Evolutionary conservation across 2,888 invertebrate species (phyloP), one percentile per base, ranked within the genome.

Genomic region (Caenorhabditis sp.): DNA sequence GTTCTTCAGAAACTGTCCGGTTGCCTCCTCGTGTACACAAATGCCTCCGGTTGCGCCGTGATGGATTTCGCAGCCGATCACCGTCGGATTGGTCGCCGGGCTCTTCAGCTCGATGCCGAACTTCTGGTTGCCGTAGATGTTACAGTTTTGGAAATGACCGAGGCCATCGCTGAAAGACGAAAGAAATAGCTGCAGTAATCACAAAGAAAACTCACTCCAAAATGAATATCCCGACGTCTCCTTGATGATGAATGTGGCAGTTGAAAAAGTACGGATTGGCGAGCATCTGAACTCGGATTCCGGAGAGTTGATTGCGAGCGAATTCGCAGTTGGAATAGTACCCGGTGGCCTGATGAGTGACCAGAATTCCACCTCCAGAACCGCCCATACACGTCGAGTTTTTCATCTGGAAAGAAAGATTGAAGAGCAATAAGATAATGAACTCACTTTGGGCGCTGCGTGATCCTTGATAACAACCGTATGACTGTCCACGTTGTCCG

Each of bases 91-190:
- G 2, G 98, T 37, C 13, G 27, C 98, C 58, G 96, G 96, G 30
- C 96, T 96, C 90, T 98, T 98, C 62, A 98, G 97, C 66, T 99
- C 98, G 91, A 99, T 98, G 37, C 98, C 98, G 80, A 97, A 97
- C 89, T 98, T 98, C 88, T 97, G 93, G 91, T 99, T 99, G 90
- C 96, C 95, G 91, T 98, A 98, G 86, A 99, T 99, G 90, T 99
- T 96, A 90, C 98, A 98, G 70, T 94, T 94, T 91, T 99, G 97
- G 90, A 99, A 99, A 90, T 96, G 99, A 43, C 98, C 98, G 93
- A 79, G 77, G 4, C 83, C 85, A 46, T 81, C 73, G 74, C 83
- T 84, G 59, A 8, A 79, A 79, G 17, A 52, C 26, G 7, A 15
- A 17, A 26, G 20, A 58, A 20, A 41, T 7, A 20, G 15, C 6